A percentile compares a stretch with the other conserved stretches of the same genome.
These are phyloP conservation scores for Neodiprion pinetum DNA, from an alignment of 1,140 invertebrate genomes.

Conservation along the genomic window DNA sequence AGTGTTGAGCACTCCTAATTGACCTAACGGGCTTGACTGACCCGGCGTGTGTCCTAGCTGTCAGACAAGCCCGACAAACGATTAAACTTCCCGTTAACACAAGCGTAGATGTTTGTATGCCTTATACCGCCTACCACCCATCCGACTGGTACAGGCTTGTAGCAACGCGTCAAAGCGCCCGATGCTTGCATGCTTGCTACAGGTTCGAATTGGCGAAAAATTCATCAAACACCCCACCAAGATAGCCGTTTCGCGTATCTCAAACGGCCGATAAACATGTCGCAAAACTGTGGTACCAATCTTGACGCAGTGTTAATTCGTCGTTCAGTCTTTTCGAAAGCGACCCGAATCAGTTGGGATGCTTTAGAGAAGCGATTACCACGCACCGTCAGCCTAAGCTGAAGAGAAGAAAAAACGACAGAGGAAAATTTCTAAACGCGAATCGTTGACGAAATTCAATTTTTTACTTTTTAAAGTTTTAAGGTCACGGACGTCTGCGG, in stretches of 20 bases:
- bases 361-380: too few relatives aligned
- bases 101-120: neutral
- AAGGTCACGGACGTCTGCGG: too few relatives aligned
- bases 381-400: too few relatives aligned
- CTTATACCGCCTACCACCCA: neutral
- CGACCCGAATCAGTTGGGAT: too few relatives aligned
- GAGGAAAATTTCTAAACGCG: too few relatives aligned
- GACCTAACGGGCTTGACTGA: constrained; percentile 58
- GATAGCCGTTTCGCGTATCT: neutral
- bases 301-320: too few relatives aligned
- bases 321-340: too few relatives aligned
- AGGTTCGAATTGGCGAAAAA: neutral
- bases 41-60: constrained; percentile 57
- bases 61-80: constrained; percentile 54
- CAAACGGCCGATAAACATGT: too few relatives aligned
- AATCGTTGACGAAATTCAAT: too few relatives aligned
- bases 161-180: neutral
- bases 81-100: constrained; percentile 61
- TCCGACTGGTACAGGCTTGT: neutral
- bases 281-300: too few relatives aligned
- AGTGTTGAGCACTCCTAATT: constrained; percentile 61
- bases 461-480: too few relatives aligned
- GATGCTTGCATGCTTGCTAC: neutral
- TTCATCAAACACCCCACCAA: neutral
- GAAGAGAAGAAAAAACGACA: too few relatives aligned